Percentiles rank a stretch among this genome's conserved stretches.
Conservation (phyloP, 1,140 invertebrate species). For the Leptestheria dahalacensis region DNA sequence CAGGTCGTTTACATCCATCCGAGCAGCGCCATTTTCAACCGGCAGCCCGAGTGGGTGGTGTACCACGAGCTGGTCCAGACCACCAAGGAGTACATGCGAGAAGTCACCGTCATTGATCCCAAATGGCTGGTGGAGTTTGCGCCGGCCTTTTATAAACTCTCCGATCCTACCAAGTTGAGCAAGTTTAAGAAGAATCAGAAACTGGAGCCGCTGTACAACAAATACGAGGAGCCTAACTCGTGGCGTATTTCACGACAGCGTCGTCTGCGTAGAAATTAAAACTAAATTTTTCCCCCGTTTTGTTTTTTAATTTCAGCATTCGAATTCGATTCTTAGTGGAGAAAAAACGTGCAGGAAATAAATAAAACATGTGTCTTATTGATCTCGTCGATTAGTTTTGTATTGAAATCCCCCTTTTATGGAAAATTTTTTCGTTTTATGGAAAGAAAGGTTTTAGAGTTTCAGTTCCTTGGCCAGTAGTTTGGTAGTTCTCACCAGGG, state of each 20-base stretch:
- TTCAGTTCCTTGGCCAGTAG: background rate
- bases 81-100: conserved; percentile 98
- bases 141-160: conserved; percentile 96
- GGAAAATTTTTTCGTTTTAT: background rate
- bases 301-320: no score
- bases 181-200: conserved; percentile 99
- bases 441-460: background rate
- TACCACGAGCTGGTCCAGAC: conserved; percentile 98
- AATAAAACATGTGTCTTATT: no score
- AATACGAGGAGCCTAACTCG: conserved; percentile 97
- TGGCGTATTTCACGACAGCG: conserved; percentile 95
- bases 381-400: no score
- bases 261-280: conserved; percentile 29
- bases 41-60: conserved; percentile 98
- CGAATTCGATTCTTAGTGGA: no score
- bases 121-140: conserved; percentile 99
- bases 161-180: conserved; percentile 95
- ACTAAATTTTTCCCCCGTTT: no score
- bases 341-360: no score
- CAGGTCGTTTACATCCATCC: conserved; percentile 99
- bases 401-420: no score
- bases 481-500: background rate
- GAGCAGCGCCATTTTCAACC: conserved; percentile 89
- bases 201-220: conserved; percentile 94
- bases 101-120: conserved; percentile 96